Base-by-base conservation (phyloP, 1,140 invertebrate genomes). In the Drosophila parabipectinata region DNA sequence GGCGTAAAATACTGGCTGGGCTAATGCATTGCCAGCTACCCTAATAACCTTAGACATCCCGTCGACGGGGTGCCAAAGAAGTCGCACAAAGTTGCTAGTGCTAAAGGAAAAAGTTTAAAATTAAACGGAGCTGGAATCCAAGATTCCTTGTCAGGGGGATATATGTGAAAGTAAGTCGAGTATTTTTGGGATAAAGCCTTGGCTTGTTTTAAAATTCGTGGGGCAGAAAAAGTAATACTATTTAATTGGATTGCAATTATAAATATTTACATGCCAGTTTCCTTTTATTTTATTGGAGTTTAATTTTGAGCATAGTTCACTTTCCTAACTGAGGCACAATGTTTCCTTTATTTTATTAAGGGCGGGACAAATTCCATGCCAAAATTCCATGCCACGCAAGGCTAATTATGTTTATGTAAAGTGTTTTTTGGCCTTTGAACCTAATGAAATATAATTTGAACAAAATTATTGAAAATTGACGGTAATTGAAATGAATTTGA, bases 401-500 rank as follows among this genome's bases (percentile, higher is more conserved):
- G 10, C 34, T 75, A 79, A 81, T 87, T 77, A 84, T 80, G 72
- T 39, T 56, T 30, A 69, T 69, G 66, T 34, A 69, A 62, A 74
- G 34, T 44, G 48, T 80, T 59, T 47, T 58, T 80, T 34, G 21
- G 47, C 50, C 57, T 60, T 30, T 15, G 39, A 45, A 45, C 44
- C 60, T 88, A 87, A 87, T 87, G 48, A 55, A 87, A 87, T 88
- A 88, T 87, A 87, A 87, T 87, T 83, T 83, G 59, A 54, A 45
- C 60, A 83, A 88, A 88, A 87, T 87, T 87, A 87, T 87, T 87
- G 79, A 87, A 83, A 87, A 87, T 87, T 87, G 83, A 79, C 71
- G 83, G 82, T 87, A 88, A 87, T 87, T 87, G 83, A 88, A 87
- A 88, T 88, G 72, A 83, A 87, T 87, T 88, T 79, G 67, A 79